Conservation (phyloP, 37 sponge, comb jelly and placozoan genomes). For the Oscarella lobularis region DNA sequence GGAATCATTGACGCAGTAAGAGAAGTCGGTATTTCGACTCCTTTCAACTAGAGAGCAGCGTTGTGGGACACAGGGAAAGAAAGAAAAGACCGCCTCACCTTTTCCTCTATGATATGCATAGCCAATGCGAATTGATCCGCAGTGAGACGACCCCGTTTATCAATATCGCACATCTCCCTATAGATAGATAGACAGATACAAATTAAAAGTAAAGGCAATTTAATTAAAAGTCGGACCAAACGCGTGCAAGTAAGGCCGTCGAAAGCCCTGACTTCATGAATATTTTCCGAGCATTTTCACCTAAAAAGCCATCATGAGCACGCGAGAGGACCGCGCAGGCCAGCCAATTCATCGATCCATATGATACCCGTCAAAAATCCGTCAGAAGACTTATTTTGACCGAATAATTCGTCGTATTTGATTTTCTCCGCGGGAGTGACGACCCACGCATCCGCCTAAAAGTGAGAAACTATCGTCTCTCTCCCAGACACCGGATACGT, state of each 20-base stretch:
- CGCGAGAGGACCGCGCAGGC: too few relatives aligned
- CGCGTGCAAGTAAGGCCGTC: not conserved
- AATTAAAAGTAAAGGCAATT: too few relatives aligned
- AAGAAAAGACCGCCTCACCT: too few relatives aligned
- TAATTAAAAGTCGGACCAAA: not conserved
- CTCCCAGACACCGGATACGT: too few relatives aligned
- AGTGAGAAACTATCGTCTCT: too few relatives aligned
- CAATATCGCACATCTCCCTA: slow-evolving; percentile 66
- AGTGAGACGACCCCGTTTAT: slow-evolving; percentile 54
- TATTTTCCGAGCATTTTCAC: not conserved
- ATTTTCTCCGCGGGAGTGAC: not conserved
- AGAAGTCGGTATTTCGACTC: slow-evolving; percentile 37
- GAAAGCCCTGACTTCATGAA: not conserved
- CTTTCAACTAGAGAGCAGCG: slow-evolving; percentile 15
- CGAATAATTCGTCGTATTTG: not conserved
- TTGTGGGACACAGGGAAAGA: too few relatives aligned
- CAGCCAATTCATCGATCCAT: too few relatives aligned
- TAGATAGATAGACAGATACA: slow-evolving; percentile 8
- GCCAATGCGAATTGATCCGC: slow-evolving; percentile 83
- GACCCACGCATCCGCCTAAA: not conserved
- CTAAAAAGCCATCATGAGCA: not conserved
- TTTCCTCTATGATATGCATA: slow-evolving; percentile 59
- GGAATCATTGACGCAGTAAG: slow-evolving; percentile 61
- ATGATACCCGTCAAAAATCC: too few relatives aligned
- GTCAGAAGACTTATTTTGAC: not conserved